Percentiles rank a stretch among this genome's conserved stretches.
Evolutionary conservation across 2,888 invertebrate genomes (phyloP).

Genomic region (Pachycephus smyrnensis): DNA sequence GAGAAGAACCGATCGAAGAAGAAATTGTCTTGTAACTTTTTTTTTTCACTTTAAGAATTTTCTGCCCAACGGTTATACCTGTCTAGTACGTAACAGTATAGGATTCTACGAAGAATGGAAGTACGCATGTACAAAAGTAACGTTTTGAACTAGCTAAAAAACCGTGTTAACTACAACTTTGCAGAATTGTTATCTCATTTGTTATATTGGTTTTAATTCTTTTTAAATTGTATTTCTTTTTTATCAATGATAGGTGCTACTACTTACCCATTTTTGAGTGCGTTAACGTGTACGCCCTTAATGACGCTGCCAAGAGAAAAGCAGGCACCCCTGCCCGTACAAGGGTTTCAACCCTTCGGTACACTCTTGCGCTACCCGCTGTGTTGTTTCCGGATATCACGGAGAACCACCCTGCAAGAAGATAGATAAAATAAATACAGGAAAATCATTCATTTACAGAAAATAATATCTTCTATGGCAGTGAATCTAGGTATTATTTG

Average conservation of each 20-base stretch:
- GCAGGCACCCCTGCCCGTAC: slow-evolving; percentile 63
- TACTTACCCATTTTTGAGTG: slow-evolving; percentile 65
- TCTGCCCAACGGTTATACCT: not conserved
- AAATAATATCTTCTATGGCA: not conserved
- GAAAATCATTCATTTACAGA: not conserved
- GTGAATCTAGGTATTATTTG: not conserved
- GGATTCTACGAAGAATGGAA: not conserved
- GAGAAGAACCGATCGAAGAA: not conserved
- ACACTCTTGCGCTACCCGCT: slow-evolving; percentile 60
- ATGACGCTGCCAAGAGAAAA: slow-evolving; percentile 60
- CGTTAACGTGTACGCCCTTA: slow-evolving; percentile 62
- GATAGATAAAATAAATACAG: not conserved
- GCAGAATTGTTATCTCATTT: not conserved
- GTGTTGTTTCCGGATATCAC: slow-evolving; percentile 65
- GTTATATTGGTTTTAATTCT: not conserved
- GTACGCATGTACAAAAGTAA: not conserved
- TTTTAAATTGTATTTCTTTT: not conserved
- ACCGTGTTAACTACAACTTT: not conserved
- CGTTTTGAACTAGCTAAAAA: not conserved
- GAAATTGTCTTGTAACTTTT: not conserved
- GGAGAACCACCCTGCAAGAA: slow-evolving; percentile 66
- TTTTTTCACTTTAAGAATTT: not conserved
- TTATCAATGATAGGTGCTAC: not conserved
- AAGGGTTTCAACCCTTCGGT: slow-evolving; percentile 61
- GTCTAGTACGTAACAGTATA: not conserved